These are phyloP conservation scores for Campylomormyrus numenius DNA, from an alignment of 2,113 vertebrate species.

Conservation along the genomic window DNA sequence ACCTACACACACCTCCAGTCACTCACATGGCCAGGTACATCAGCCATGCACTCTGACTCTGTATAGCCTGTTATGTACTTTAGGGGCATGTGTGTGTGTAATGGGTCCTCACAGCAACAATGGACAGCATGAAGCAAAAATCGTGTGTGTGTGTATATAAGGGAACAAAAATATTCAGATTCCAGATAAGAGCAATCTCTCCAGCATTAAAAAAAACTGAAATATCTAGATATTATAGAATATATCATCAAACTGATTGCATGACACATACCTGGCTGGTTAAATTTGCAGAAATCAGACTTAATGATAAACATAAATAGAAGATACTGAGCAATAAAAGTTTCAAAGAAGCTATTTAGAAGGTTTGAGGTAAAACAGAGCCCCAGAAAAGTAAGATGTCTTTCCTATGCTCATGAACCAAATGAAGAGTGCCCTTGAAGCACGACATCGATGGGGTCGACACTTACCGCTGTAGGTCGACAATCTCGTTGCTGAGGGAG, in stretches of 20 bases:
- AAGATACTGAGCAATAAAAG: background rate
- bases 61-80: background rate
- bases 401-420: background rate
- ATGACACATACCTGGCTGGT: background rate
- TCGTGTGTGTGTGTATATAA: background rate
- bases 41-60: background rate
- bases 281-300: background rate
- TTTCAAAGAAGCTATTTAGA: background rate
- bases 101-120: background rate
- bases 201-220: background rate
- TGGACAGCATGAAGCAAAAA: background rate
- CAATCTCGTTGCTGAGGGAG: constrained; percentile 92
- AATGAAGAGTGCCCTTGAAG: background rate
- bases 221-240: background rate
- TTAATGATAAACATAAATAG: background rate
- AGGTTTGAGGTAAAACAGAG: background rate
- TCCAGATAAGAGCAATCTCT: background rate
- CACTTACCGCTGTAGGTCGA: constrained; percentile 86
- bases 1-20: background rate
- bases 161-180: background rate
- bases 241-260: background rate
- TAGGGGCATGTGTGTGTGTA: background rate
- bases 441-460: background rate
- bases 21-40: background rate
- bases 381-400: background rate